Base-by-base conservation (phyloP, 2,888 invertebrate species). In the Volucella zonaria region DNA sequence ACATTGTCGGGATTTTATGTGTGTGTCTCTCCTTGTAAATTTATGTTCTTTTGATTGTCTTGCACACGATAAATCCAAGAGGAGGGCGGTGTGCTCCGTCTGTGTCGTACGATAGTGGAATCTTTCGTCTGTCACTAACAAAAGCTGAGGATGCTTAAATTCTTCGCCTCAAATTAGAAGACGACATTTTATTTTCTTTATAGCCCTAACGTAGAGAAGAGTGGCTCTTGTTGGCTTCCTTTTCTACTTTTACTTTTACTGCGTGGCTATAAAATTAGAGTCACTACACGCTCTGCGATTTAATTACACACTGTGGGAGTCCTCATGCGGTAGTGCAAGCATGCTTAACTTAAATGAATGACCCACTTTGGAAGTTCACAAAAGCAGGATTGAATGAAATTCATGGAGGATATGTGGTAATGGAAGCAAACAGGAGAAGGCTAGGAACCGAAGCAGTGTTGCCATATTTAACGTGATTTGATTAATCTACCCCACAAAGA, bases 11-110 rank as follows among this genome's bases (percentile, higher is more conserved):
- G 31, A 31, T 31, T 31, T 51, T 61, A 54, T 45, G 45, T 66
- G 49, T 45, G 1, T 58, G 38, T 47, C 38, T 31, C 54, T 64
- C 42, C 31, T 0, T 31, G 6, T 0, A 31, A 58, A 85, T 85
- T 85, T 81, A 81, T 77, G 76, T 43, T 15, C 49, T 77, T 85
- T 73, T 83, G 83, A 80, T 75, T 83, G 80, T 67, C 45, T 45
- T 67, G 71, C 58, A 42, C 62, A n/a, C 43, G 76, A 77, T 56
- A 79, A 68, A 76, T 80, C 68, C 31, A 31, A 31, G 31, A 31
- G 31, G 23, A 23, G 23, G 4, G 3, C 38, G 47, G 70, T 54
- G 70, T 66, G 66, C 67, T 61, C 40, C 59, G 31, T 43, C 52
- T 67, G 71, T 66, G 18, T 74, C 64, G 51, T 56, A 54, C 47